A percentile compares a stretch with the other conserved stretches of the same genome.
These are phyloP conservation scores for Urechis unicinctus DNA, from an alignment of 2,888 invertebrate genomes.

Conservation along the genomic window DNA sequence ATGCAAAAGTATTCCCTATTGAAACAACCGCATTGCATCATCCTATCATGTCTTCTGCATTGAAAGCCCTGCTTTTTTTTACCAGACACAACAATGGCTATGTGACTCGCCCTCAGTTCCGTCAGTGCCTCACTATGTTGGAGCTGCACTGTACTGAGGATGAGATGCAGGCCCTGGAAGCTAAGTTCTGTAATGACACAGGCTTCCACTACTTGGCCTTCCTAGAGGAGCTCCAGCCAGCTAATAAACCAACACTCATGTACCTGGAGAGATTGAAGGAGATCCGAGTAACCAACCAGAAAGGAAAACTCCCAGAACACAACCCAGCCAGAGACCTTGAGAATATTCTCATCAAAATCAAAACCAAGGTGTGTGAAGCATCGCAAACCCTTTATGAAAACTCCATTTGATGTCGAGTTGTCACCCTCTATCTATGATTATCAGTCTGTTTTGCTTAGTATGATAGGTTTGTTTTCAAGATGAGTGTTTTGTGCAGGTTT, in stretches of 20 bases:
- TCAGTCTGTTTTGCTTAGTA: background rate
- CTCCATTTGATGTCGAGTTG: background rate
- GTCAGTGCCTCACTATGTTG: conserved; percentile 45
- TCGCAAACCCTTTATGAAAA: too few species aligned
- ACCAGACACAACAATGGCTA: conserved; percentile 49
- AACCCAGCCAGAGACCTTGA: conserved; percentile 38
- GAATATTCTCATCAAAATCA: conserved; percentile 41
- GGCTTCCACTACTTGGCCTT: conserved; percentile 48
- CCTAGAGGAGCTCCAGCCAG: conserved; percentile 41
- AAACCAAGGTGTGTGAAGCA: conserved; percentile 38
- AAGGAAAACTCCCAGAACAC: conserved; percentile 30
- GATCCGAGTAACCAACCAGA: conserved; percentile 30
- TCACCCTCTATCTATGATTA: background rate
- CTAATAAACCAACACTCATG: conserved; percentile 30
- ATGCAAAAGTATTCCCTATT: too few species aligned
- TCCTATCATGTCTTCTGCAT: background rate
- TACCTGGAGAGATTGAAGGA: conserved; percentile 38
- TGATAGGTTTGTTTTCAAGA: too few species aligned
- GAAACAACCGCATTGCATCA: too few species aligned
- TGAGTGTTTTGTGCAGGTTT: conserved; percentile 39
- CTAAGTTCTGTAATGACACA: conserved; percentile 44
- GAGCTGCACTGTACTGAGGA: conserved; percentile 37
- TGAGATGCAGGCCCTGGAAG: conserved; percentile 45
- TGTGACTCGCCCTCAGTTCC: conserved; percentile 45
- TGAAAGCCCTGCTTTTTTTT: conserved; percentile 1